Percentiles rank a stretch among this genome's conserved stretches.
phyloP scores from a whole-genome alignment of 2,888 invertebrate species.

The Coecobrya sp. region DNA sequence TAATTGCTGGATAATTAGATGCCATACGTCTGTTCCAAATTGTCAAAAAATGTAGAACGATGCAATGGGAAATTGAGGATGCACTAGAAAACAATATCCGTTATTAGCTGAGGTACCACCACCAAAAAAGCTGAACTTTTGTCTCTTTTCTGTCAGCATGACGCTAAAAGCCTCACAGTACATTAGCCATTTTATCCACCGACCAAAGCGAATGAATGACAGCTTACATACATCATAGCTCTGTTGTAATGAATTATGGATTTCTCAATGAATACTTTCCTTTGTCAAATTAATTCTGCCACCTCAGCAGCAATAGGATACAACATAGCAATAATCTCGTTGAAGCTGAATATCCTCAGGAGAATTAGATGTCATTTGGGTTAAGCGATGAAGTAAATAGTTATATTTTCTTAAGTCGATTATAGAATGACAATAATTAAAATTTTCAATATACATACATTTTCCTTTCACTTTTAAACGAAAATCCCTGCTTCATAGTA shows the following conservation, averaged over 20 bases:
- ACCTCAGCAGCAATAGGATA: not conserved
- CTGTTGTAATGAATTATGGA: slow-evolving; percentile 50
- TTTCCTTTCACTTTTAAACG: no score
- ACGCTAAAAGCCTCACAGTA: not conserved
- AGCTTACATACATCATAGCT: not conserved
- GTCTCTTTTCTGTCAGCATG: not conserved
- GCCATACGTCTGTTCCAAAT: not conserved
- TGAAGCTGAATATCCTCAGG: no score
- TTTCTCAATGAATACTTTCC: not conserved
- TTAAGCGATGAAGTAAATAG: no score
- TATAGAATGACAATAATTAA: no score
- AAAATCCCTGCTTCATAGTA: no score
- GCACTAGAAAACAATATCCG: not conserved
- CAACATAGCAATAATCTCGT: no score
- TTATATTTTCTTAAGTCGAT: no score
- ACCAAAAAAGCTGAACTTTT: not conserved
- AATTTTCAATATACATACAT: no score
- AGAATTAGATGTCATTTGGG: no score
- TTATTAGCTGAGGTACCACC: no score
- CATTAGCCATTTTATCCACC: not conserved
- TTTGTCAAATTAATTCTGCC: not conserved
- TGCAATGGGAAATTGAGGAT: slow-evolving; percentile 39
- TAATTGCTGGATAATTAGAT: slow-evolving; percentile 69
- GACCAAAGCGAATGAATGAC: not conserved
- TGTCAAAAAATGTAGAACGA: slow-evolving; percentile 8